These are phyloP conservation scores for Eonycteris spelaea DNA, from an alignment of 2,113 vertebrate species.

Conservation along the genomic window DNA sequence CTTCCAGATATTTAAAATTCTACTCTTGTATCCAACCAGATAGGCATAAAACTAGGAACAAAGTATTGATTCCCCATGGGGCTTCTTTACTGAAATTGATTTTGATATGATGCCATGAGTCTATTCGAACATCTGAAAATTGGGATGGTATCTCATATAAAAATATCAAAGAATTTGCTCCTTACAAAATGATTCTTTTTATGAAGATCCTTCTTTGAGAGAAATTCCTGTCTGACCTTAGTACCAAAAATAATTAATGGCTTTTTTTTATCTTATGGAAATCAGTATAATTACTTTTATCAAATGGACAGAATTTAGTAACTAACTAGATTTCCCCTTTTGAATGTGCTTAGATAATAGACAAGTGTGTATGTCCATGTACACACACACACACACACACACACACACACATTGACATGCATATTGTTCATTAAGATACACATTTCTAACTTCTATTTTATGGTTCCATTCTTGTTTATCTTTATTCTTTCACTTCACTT, in stretches of 20 bases:
- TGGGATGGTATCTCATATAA: neutral
- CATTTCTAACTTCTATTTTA: constrained; percentile 10
- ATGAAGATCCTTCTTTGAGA: neutral
- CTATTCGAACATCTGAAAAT: constrained; percentile 25
- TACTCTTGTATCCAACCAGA: neutral
- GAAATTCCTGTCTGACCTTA: constrained; percentile 23
- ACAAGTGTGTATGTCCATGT: neutral
- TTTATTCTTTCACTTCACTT: constrained; percentile 20
- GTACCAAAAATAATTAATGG: neutral
- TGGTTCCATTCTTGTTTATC: constrained; percentile 1
- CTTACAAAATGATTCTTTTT: constrained; percentile 20
- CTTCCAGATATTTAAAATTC: constrained; percentile 31
- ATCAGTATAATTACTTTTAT: neutral
- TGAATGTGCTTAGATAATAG: neutral
- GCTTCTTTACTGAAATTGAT: neutral
- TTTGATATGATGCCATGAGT: neutral
- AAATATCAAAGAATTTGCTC: constrained; percentile 25
- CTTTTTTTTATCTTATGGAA: neutral
- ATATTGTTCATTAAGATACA: neutral
- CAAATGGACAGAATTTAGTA: constrained; percentile 1
- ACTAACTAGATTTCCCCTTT: neutral
- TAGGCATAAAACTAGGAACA: constrained; percentile 21
- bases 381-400: too few species aligned
- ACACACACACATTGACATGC: neutral
- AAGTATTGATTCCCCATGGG: neutral